These are phyloP conservation scores for Hippolais icterina DNA, from an alignment of 2,113 vertebrate genomes.

Conservation along the genomic window DNA sequence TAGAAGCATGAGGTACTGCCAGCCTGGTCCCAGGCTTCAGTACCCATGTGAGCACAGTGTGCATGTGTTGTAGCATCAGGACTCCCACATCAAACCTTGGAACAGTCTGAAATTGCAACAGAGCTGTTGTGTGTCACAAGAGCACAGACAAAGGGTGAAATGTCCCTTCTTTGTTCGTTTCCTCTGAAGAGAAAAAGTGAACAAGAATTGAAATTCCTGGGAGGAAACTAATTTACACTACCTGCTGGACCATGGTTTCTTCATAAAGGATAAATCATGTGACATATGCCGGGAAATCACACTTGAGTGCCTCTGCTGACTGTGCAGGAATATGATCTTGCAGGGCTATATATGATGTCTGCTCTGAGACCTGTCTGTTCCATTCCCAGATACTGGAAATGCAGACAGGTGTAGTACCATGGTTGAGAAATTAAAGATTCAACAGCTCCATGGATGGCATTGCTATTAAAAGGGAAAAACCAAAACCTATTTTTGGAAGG, in stretches of 20 bases:
- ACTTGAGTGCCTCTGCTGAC: background rate
- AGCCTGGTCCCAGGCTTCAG: background rate
- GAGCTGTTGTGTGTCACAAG: background rate
- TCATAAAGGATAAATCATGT: background rate
- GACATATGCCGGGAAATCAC: background rate
- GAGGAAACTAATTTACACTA: background rate
- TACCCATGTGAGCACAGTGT: background rate
- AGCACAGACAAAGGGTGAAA: background rate
- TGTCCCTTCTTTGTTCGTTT: background rate
- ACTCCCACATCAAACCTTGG: background rate
- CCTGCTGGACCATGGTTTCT: background rate
- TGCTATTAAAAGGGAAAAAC: background rate
- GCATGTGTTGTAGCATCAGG: rapidly evolving
- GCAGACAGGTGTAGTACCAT: background rate
- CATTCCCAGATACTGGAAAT: background rate
- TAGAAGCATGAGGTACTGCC: background rate
- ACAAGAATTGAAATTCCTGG: background rate
- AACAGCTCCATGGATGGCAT: background rate
- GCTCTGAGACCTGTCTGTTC: background rate
- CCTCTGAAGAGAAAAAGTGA: background rate
- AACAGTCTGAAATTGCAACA: background rate
- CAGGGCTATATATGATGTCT: background rate
- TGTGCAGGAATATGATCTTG: background rate
- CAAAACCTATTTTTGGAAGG: rapidly evolving
- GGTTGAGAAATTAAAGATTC: background rate